Evolutionary conservation across 2,888 invertebrate species (phyloP), one percentile per base, ranked within the genome.

Genomic region (Micoletzkya japonica): DNA sequence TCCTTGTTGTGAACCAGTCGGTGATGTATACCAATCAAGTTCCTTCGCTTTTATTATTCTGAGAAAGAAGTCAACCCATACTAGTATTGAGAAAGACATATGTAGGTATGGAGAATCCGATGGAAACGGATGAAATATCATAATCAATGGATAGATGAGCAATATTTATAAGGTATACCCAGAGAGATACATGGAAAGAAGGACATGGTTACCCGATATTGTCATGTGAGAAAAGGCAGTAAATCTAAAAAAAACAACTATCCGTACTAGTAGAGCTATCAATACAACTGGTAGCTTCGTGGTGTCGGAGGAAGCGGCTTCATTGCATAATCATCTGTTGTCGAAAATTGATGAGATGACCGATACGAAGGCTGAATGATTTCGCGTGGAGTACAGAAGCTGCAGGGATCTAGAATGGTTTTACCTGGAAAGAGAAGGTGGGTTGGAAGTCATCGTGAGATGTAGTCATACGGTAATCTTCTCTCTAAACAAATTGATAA

Each of bases 291-390:
- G 28, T 50, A 28, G 2, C 44, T 37, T 66, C 32, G 64, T 4
- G 79, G 79, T 26, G 76, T 52, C 24, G 75, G 76, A 1, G 79
- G 79, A 1, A 79, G 59, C 3, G 77, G 74, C 64, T 77, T 70
- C 79, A 79, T 79, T 3, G 79, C 79, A 28, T 76, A 77, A 37
- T 79, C 76, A 44, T 79, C 79, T 30, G 71, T 74, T 54, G 70
- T 70, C 26, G 71, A 67, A 37, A 72, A 75, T 56, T 76, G 74
- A 67, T 75, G 73, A 50, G 54, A 54, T 17, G 64, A 66, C 20
- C 64, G 52, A 28, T 54, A 66, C 4, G 52, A 66, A 2, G 54
- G 52, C 54, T 52, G 64, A n/a, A 52, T 52, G 6, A 52, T 7
- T 24, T n/a, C n/a, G 14, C 6, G 52, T 6, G 20, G 6, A n/a